Evolutionary conservation across 2,888 invertebrate genomes (phyloP).

Genomic region (Amblyjoppa fuscipennis): DNA sequence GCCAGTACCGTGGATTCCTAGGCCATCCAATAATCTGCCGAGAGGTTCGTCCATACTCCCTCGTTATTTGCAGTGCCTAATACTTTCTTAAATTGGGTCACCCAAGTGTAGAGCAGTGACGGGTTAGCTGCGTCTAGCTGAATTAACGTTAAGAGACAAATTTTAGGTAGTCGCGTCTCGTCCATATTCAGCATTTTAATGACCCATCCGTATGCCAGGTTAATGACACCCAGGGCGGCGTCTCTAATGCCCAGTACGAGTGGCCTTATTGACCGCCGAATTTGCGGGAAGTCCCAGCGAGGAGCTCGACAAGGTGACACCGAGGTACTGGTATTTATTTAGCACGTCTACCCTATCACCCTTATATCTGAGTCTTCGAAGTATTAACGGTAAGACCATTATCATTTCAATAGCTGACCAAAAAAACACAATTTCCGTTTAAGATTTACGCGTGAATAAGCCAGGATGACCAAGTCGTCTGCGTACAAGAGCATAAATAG

Average conservation of each 20-base stretch:
- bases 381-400: background rate
- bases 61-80: no score
- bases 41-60: background rate
- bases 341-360: background rate
- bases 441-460: background rate
- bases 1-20: background rate
- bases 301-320: background rate
- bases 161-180: no score
- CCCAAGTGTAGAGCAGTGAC: no score
- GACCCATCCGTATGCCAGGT: no score
- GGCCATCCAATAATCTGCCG: background rate
- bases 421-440: background rate
- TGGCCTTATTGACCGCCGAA: background rate
- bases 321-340: constrained; percentile 5
- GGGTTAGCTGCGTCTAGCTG: no score
- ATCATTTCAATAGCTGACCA: background rate
- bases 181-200: no score
- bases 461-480: background rate
- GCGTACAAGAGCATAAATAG: background rate
- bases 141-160: no score
- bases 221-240: no score
- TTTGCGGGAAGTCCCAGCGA: background rate
- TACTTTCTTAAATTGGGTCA: no score
- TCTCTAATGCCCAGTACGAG: no score
- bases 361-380: background rate